Conservation (phyloP, 2,888 invertebrate genomes). For the Diploptera punctata region DNA sequence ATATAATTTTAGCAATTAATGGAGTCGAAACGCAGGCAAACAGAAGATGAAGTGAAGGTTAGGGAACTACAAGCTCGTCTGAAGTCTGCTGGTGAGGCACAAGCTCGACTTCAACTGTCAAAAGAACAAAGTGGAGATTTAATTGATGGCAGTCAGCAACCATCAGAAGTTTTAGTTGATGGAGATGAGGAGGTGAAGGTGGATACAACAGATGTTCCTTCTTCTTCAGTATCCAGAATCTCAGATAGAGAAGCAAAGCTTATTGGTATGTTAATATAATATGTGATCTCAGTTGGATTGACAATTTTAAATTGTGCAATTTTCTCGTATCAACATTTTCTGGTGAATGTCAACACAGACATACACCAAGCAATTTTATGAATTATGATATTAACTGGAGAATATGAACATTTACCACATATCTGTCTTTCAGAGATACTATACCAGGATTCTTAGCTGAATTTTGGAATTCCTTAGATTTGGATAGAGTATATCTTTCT, state of each 20-base stretch:
- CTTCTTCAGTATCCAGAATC: slow-evolving; percentile 47
- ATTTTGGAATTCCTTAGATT: too few species aligned
- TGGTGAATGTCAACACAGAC: too few species aligned
- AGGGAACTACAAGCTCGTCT: slow-evolving; percentile 58
- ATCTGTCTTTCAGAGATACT: too few species aligned
- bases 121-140: slow-evolving; percentile 1
- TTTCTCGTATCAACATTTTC: too few species aligned
- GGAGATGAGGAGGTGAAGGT: slow-evolving; percentile 54
- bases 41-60: slow-evolving; percentile 61
- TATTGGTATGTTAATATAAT: slow-evolving; percentile 68
- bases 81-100: slow-evolving; percentile 48
- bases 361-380: too few species aligned
- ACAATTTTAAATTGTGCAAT: too few species aligned
- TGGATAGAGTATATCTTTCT: too few species aligned
- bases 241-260: slow-evolving; percentile 73
- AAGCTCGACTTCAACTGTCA: slow-evolving; percentile 3
- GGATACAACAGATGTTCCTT: slow-evolving; percentile 50
- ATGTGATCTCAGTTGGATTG: too few species aligned
- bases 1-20: slow-evolving; percentile 58
- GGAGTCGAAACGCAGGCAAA: slow-evolving; percentile 62
- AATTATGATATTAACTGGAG: too few species aligned
- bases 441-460: too few species aligned
- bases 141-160: slow-evolving; percentile 22
- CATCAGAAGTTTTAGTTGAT: slow-evolving; percentile 42
- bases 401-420: too few species aligned